Percentiles rank a stretch among this genome's conserved stretches.
Conservation (phyloP, 2,888 invertebrate genomes). For the Teleiodes luculella region DNA sequence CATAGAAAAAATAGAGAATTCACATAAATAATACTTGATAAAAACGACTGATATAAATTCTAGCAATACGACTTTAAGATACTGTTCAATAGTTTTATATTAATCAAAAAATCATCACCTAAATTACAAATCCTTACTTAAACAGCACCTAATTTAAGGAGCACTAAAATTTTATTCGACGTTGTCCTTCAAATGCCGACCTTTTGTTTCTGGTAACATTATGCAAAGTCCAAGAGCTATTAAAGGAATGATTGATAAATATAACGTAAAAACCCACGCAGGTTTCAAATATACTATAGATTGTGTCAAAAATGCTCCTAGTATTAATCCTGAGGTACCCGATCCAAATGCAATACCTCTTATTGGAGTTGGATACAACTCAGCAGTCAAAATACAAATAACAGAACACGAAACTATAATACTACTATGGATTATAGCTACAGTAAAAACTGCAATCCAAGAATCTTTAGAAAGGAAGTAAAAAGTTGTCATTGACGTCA, state of each 20-base stretch:
- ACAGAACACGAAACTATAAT: slow-evolving; percentile 32
- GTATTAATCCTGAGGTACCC: slow-evolving; percentile 40
- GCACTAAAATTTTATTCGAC: no score
- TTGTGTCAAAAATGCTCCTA: slow-evolving; percentile 50
- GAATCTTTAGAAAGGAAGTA: slow-evolving; percentile 36
- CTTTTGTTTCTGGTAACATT: slow-evolving; percentile 53
- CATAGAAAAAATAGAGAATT: not conserved
- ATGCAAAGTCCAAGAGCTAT: slow-evolving; percentile 40
- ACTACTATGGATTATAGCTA: slow-evolving; percentile 34
- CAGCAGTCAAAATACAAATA: slow-evolving; percentile 41
- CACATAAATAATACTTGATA: not conserved
- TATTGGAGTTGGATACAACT: slow-evolving; percentile 53
- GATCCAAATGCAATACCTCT: slow-evolving; percentile 51
- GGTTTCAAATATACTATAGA: slow-evolving; percentile 45
- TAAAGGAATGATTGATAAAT: slow-evolving; percentile 45
- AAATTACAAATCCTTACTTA: no score
- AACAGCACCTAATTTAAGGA: no score
- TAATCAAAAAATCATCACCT: no score
- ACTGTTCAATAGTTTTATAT: no score
- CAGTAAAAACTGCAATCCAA: slow-evolving; percentile 34
- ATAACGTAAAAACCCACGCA: slow-evolving; percentile 43
- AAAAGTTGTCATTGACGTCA: slow-evolving; percentile 34
- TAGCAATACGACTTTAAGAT: no score
- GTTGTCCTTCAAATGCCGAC: slow-evolving; percentile 44
- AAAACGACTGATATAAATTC: no score